Evolutionary conservation across 2,113 vertebrate species (phyloP).

Genomic region (Epinephelus fuscoguttatus): DNA sequence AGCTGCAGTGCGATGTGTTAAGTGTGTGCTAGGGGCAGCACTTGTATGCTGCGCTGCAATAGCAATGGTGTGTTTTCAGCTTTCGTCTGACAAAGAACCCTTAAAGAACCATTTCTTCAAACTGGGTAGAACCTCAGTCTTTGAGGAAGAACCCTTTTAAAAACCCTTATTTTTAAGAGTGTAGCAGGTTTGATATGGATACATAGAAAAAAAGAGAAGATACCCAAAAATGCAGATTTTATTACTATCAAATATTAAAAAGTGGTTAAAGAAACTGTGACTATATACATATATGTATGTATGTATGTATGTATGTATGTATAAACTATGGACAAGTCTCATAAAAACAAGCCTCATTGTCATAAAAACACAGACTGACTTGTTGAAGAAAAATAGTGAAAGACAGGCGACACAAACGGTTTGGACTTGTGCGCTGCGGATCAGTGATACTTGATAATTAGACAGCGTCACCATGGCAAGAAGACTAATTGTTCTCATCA

Average conservation of each 20-base stretch:
- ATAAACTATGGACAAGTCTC: neutral
- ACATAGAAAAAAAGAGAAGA: too few species aligned
- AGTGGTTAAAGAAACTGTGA: neutral
- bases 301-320: neutral
- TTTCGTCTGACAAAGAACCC: too few species aligned
- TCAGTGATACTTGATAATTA: conserved; percentile 69
- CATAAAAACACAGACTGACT: neutral
- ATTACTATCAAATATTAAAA: neutral
- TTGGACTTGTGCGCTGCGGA: conserved; percentile 48
- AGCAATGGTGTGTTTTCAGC: too few species aligned
- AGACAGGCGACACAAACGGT: neutral
- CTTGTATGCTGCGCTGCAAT: too few species aligned
- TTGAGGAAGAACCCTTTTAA: too few species aligned
- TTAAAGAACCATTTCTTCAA: too few species aligned
- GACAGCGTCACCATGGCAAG: conserved; percentile 39
- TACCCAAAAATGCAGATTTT: too few species aligned
- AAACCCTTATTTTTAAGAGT: too few species aligned
- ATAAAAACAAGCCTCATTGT: neutral
- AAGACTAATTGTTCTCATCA: conserved; percentile 76
- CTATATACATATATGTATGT: neutral
- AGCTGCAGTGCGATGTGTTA: too few species aligned
- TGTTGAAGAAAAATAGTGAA: neutral
- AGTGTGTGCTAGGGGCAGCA: too few species aligned
- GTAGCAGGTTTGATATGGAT: too few species aligned
- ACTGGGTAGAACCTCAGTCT: too few species aligned